phyloP scores from a whole-genome alignment of 2,797 vertebrate genomes.

The Melopsittacus undulatus region DNA sequence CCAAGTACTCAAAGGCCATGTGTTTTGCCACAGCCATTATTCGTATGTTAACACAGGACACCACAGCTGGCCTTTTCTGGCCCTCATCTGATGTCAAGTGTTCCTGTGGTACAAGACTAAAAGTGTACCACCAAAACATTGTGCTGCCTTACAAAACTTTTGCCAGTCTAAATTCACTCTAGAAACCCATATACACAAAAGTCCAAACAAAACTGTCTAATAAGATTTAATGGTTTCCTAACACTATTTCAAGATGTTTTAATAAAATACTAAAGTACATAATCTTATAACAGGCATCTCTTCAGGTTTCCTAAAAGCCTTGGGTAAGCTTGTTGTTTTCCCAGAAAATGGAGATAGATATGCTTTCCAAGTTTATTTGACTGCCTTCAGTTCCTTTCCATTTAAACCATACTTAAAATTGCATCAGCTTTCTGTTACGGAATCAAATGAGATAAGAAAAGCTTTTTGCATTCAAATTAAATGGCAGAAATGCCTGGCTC shows the following conservation, averaged over 20 bases:
- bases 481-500: background rate
- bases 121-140: background rate
- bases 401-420: background rate
- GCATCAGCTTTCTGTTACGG: background rate
- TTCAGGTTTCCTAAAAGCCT: conserved; percentile 15
- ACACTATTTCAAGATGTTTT: background rate
- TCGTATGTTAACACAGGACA: fast-evolving
- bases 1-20: background rate
- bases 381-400: background rate
- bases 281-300: background rate
- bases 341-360: background rate
- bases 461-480: background rate
- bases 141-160: background rate
- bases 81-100: background rate
- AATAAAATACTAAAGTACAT: background rate
- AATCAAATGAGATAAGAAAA: background rate
- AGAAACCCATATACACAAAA: background rate
- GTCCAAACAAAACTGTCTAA: background rate
- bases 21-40: background rate
- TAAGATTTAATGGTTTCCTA: background rate
- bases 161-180: background rate
- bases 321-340: background rate
- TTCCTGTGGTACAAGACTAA: background rate
- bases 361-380: background rate
- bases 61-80: background rate